phyloP scores from a whole-genome alignment of 2,888 invertebrate species.

The Synergus itoensis region DNA sequence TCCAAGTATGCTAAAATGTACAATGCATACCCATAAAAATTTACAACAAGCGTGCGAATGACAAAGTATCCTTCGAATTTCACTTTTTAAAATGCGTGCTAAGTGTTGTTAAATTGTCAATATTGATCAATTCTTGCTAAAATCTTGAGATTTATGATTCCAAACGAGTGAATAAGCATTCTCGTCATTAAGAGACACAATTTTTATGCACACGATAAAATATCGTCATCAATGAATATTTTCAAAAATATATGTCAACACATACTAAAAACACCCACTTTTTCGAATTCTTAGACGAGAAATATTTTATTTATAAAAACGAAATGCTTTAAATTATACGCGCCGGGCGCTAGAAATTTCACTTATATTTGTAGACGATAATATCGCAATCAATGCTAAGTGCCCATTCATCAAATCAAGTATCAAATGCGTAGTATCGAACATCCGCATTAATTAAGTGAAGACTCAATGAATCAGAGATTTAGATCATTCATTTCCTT shows the following conservation, averaged over 20 bases:
- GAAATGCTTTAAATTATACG: background rate
- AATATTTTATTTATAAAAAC: background rate
- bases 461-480: background rate
- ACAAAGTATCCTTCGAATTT: conserved; percentile 41
- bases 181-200: background rate
- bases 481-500: background rate
- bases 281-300: background rate
- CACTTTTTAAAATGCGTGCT: conserved; percentile 36
- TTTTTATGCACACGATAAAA: background rate
- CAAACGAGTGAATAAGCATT: background rate
- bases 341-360: background rate
- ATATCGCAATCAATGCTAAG: background rate
- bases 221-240: background rate
- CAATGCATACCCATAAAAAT: conserved; percentile 34
- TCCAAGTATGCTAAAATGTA: conserved; percentile 37
- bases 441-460: background rate
- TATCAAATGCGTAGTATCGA: background rate
- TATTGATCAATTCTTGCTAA: conserved; percentile 34
- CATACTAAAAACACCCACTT: background rate
- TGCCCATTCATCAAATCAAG: background rate
- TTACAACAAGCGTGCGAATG: conserved; percentile 38
- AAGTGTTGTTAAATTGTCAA: conserved; percentile 25
- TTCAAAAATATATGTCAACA: background rate
- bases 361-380: background rate
- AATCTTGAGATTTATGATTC: background rate